Base-by-base conservation (phyloP, 2,113 vertebrate species). In the Sigmodon hispidus region DNA sequence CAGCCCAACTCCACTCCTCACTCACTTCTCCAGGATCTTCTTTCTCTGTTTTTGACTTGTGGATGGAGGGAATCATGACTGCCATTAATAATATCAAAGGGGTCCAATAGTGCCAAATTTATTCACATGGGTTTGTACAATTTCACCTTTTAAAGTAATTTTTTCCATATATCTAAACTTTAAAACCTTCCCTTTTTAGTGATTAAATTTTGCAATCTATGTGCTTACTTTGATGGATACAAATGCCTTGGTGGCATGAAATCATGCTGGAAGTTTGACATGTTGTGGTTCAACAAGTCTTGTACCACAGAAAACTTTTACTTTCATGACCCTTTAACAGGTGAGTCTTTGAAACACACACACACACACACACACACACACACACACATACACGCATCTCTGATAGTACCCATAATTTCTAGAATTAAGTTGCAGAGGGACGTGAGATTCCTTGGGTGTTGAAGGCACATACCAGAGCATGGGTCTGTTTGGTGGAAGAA, bases 221-320 rank as follows among this genome's bases (percentile, higher is more conserved):
- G 96, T 55, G 0, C 26, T 0, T 2, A 21, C 36, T 67, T 34
- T 81, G 65, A 96, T 67, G 94, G 96, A 55, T 12, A 0, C 5
- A 19, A 0, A 0, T 97, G 96, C 40, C 1, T 0, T 0, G 0
- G 0, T 11, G 0, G 1, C 16, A 80, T 96, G 90, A 88, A n/a
- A 67, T 1, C 0, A 0, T 97, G 95, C 72, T 95, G 92, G 96
- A 97, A 97, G 70, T 15, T 95, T n/a, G 59, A 87, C n/a, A 0
- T 80, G 0, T 22, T 40, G 1, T 0, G 0, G 0, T 0, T 0
- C 1, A 94, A 94, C 16, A 97, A 55, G 76, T 81, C 50, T 40
- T 97, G 97, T 83, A 1, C 79, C 31, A 95, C 90, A 80, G 52
- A 92, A 21, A 13, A 95, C 72, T 94, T 43, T 43, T 97, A 97